phyloP scores from a whole-genome alignment of 2,888 invertebrate species.

The Boloria euphrosyne region DNA sequence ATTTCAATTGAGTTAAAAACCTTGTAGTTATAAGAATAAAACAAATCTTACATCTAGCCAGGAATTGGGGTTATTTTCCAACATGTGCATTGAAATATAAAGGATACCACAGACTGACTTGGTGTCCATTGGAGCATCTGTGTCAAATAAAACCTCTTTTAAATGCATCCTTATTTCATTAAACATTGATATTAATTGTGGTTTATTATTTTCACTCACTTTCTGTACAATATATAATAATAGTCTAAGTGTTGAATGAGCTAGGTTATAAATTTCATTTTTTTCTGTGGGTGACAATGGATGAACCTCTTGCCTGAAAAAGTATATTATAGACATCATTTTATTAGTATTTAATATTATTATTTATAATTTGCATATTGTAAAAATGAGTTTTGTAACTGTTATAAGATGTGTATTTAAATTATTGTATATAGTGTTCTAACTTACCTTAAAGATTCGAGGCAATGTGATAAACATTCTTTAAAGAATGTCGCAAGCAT shows the following conservation, averaged over 20 bases:
- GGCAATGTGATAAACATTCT: conserved; percentile 51
- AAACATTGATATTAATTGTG: conserved; percentile 46
- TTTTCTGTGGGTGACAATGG: conserved; percentile 63
- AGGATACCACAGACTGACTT: conserved; percentile 84
- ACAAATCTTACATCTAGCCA: conserved; percentile 61
- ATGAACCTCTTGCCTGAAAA: conserved; percentile 50
- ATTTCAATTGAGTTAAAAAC: too few species aligned
- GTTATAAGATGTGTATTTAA: too few species aligned
- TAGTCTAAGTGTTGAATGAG: conserved; percentile 58
- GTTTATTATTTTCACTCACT: conserved; percentile 41
- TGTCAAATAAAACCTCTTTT: conserved; percentile 63
- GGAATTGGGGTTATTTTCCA: conserved; percentile 54
- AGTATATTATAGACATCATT: conserved; percentile 7
- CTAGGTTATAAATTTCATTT: conserved; percentile 62
- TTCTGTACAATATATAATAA: conserved; percentile 63
- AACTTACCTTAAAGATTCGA: conserved; percentile 46
- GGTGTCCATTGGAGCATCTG: conserved; percentile 84
- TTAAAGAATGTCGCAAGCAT: conserved; percentile 51
- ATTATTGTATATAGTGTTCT: too few species aligned
- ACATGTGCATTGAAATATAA: conserved; percentile 71
- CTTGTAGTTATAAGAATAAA: neutral
- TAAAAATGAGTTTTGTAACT: too few species aligned
- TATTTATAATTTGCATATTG: neutral
- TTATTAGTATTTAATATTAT: neutral
- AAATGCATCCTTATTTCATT: conserved; percentile 47